A percentile compares a stretch with the other conserved stretches of the same genome.
Evolutionary conservation across 2,797 vertebrate species (phyloP).

Genomic region (Platyrinchus mystaceus): DNA sequence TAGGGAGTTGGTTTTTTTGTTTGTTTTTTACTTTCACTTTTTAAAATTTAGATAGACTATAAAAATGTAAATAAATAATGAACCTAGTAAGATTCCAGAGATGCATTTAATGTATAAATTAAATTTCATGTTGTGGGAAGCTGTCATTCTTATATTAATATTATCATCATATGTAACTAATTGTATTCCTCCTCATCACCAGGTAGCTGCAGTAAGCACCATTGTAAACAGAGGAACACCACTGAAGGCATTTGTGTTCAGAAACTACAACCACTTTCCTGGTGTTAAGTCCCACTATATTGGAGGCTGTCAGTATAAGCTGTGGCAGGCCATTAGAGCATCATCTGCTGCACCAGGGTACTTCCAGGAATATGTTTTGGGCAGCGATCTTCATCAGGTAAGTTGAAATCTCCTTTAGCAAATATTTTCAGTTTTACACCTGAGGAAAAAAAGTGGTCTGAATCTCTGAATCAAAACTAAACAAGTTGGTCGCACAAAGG

Average conservation of each 20-base stretch:
- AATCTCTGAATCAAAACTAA: background rate
- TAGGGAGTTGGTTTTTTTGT: background rate
- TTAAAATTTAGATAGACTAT: background rate
- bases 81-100: background rate
- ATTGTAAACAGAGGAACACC: constrained; percentile 90
- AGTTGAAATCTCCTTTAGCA: constrained; percentile 5
- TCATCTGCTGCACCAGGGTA: constrained; percentile 93
- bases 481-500: background rate
- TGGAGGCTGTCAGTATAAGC: constrained; percentile 89
- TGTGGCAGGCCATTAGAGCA: constrained; percentile 92
- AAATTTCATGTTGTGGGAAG: background rate
- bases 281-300: constrained; percentile 88
- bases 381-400: constrained; percentile 93
- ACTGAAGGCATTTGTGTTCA: constrained; percentile 93
- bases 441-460: background rate
- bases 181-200: background rate
- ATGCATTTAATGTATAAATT: background rate
- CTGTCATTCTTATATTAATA: background rate
- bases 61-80: background rate
- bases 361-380: constrained; percentile 90
- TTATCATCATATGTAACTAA: background rate
- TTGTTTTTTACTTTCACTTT: background rate
- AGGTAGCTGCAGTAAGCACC: constrained; percentile 96
- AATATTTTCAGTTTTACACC: background rate
- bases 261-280: constrained; percentile 94